These are phyloP conservation scores for Sabatieria punctata DNA, from an alignment of 2,888 invertebrate genomes.

Conservation along the genomic window DNA sequence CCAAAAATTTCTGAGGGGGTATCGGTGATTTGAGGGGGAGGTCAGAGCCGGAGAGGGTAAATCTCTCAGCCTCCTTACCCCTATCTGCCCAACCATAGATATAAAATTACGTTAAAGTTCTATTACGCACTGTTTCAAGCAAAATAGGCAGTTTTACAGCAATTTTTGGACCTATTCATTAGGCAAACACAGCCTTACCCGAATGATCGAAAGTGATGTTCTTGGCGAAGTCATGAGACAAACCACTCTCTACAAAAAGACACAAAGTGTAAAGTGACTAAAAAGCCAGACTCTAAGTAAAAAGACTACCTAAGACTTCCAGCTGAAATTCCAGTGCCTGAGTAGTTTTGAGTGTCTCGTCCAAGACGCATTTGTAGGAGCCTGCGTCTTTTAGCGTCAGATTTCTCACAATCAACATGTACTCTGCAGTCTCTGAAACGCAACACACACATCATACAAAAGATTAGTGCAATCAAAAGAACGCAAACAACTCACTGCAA, in stretches of 20 bases:
- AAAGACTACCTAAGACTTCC: conserved; percentile 3
- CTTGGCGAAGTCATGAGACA: conserved; percentile 2
- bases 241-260: conserved; percentile 7
- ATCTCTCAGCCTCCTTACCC: no score
- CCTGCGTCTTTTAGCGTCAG: conserved; percentile 3
- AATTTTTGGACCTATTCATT: no score
- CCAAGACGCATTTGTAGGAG: conserved; percentile 2
- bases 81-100: no score
- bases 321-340: background rate
- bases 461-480: background rate
- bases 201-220: conserved; percentile 9
- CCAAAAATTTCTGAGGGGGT: no score
- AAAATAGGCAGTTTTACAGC: background rate
- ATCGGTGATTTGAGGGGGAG: no score
- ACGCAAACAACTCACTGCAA: conserved; percentile 4
- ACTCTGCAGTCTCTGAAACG: conserved; percentile 7
- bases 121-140: background rate
- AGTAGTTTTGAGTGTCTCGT: background rate
- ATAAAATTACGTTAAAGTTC: no score
- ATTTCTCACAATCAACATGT: conserved; percentile 3
- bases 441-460: background rate
- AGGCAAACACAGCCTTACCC: no score
- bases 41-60: no score
- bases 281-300: no score
- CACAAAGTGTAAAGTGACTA: no score